These are phyloP conservation scores for Heliconius eleuchia DNA, from an alignment of 1,140 invertebrate genomes.

Conservation along the genomic window DNA sequence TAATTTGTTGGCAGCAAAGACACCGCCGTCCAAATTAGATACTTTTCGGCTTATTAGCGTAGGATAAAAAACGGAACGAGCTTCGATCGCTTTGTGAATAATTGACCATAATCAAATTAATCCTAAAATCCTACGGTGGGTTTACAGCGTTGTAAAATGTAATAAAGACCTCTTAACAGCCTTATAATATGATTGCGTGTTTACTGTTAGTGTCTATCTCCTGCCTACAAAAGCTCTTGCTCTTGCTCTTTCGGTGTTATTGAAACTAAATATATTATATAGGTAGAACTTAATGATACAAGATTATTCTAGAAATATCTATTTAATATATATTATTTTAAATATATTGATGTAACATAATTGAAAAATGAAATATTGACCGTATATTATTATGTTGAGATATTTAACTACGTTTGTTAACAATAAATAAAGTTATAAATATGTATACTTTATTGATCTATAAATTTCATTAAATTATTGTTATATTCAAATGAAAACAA, in stretches of 20 bases:
- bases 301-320: not conserved
- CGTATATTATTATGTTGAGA: not conserved
- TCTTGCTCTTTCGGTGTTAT: not conserved
- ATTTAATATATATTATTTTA: too few species aligned
- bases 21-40: conserved; percentile 77
- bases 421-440: not conserved
- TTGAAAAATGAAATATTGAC: not conserved
- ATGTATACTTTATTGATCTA: not conserved
- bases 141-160: conserved; percentile 78
- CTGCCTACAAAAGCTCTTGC: conserved; percentile 14
- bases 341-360: too few species aligned
- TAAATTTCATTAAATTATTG: not conserved
- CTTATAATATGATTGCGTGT: conserved; percentile 67
- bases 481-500: too few species aligned
- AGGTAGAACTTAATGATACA: not conserved
- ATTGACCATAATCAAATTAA: conserved; percentile 81
- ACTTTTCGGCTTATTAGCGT: conserved; percentile 79
- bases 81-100: conserved; percentile 75
- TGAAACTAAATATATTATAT: not conserved
- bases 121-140: conserved; percentile 79
- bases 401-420: not conserved
- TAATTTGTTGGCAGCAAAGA: conserved; percentile 79
- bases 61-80: conserved; percentile 75
- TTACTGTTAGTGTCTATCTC: conserved; percentile 53
- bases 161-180: conserved; percentile 75